phyloP scores from a whole-genome alignment of 2,888 invertebrate species.

The Leucoma salicis region DNA sequence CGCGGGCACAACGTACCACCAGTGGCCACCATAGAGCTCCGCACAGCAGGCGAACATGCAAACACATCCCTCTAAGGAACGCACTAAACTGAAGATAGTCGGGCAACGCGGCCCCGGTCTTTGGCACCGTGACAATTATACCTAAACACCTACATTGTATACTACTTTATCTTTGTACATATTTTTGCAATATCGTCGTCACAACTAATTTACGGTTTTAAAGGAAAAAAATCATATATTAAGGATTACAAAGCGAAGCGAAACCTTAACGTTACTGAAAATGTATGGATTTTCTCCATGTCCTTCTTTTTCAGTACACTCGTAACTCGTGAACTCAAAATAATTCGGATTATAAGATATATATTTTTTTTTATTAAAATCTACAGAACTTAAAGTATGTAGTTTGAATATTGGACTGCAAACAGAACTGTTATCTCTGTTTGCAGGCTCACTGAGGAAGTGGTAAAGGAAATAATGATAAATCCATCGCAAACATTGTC shows the following conservation, averaged over 20 bases:
- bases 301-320: too few species aligned
- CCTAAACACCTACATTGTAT: conserved; percentile 28
- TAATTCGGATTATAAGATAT: too few species aligned
- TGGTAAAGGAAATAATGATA: conserved; percentile 69
- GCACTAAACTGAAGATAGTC: conserved; percentile 76
- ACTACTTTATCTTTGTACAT: conserved; percentile 65
- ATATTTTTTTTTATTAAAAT: too few species aligned
- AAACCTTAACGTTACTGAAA: too few species aligned
- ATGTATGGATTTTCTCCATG: too few species aligned
- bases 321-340: too few species aligned
- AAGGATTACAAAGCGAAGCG: too few species aligned
- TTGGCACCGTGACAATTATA: conserved; percentile 76
- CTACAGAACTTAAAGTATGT: too few species aligned
- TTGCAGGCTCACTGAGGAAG: conserved; percentile 62
- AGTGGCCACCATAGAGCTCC: conserved; percentile 79
- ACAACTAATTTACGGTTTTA: conserved; percentile 13
- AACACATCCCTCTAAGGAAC: conserved; percentile 79
- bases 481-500: conserved; percentile 60
- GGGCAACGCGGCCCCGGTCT: conserved; percentile 59
- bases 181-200: conserved; percentile 53
- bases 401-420: conserved; percentile 27
- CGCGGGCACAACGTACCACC: conserved; percentile 72
- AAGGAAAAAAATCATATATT: not conserved
- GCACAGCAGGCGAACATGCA: conserved; percentile 77
- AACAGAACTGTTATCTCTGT: conserved; percentile 55